Percentiles rank a stretch among this genome's conserved stretches.
These are phyloP conservation scores for Cheilinus undulatus DNA, from an alignment of 2,113 vertebrate genomes.

Conservation along the genomic window DNA sequence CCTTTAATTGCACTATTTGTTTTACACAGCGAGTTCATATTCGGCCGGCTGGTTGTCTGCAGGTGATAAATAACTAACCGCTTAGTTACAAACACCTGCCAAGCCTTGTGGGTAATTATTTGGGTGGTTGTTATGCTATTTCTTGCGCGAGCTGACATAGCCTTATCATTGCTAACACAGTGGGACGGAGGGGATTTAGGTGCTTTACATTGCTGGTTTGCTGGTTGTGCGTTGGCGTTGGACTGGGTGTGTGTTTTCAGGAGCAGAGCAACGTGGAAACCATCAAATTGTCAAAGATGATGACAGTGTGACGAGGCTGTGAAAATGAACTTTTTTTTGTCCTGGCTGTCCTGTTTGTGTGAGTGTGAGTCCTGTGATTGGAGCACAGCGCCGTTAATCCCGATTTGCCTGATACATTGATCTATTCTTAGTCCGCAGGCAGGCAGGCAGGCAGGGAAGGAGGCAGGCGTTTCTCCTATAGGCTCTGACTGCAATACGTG, in stretches of 20 bases:
- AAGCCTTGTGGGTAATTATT: conserved; percentile 3
- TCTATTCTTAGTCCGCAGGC: conserved; percentile 82
- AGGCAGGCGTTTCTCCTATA: conserved; percentile 64
- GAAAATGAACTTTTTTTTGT: conserved; percentile 74
- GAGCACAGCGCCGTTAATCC: conserved; percentile 79
- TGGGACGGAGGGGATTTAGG: conserved; percentile 37
- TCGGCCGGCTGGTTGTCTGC: conserved; percentile 51
- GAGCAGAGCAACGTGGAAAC: conserved; percentile 38
- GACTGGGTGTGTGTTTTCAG: conserved; percentile 32
- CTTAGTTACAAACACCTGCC: conserved; percentile 67
- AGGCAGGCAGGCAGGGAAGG: conserved; percentile 32
- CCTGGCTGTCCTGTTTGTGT: not conserved
- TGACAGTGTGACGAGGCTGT: conserved; percentile 38
- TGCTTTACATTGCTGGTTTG: conserved; percentile 49
- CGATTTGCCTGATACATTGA: conserved; percentile 81
- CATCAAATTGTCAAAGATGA: conserved; percentile 13
- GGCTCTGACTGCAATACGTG: conserved; percentile 63
- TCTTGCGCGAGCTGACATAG: conserved; percentile 42
- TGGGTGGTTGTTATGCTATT: conserved; percentile 5
- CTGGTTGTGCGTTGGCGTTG: conserved; percentile 61
- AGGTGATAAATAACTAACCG: conserved; percentile 61
- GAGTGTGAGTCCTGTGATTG: conserved; percentile 56
- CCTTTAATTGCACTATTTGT: conserved; percentile 50
- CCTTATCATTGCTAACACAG: conserved; percentile 44
- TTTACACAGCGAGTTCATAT: conserved; percentile 57